Percentiles rank a stretch among this genome's conserved stretches.
These are phyloP conservation scores for Diarsia dahlii DNA, from an alignment of 2,888 invertebrate genomes.

Conservation along the genomic window DNA sequence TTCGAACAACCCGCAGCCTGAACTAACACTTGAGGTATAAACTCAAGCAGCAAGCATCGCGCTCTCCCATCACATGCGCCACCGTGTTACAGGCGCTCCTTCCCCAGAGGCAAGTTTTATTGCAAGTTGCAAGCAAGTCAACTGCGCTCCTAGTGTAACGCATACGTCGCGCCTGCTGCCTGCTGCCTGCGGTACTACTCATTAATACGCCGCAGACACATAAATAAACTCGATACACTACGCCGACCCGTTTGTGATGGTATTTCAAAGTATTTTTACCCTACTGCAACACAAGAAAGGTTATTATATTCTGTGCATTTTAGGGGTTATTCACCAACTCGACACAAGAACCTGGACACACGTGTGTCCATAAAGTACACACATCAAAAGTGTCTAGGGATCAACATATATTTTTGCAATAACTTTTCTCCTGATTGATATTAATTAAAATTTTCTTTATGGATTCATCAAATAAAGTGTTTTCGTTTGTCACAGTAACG, in stretches of 20 bases:
- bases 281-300: background rate
- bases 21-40: background rate
- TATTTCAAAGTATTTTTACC: background rate
- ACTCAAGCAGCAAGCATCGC: background rate
- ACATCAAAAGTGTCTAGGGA: too few species aligned
- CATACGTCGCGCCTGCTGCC: slow-evolving; percentile 65
- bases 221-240: slow-evolving; percentile 53
- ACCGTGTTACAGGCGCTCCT: slow-evolving; percentile 52
- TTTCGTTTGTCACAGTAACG: too few species aligned
- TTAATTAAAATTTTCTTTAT: too few species aligned
- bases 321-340: background rate
- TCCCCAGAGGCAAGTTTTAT: slow-evolving; percentile 83
- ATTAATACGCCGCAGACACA: slow-evolving; percentile 56
- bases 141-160: slow-evolving; percentile 78
- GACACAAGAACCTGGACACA: too few species aligned
- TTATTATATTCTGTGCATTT: background rate
- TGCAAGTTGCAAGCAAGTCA: slow-evolving; percentile 82
- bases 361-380: too few species aligned
- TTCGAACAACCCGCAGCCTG: too few species aligned
- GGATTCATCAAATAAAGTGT: too few species aligned
- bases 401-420: too few species aligned
- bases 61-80: slow-evolving; percentile 61
- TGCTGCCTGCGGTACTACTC: slow-evolving; percentile 61
- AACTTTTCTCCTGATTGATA: too few species aligned
- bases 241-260: background rate